Percentiles rank a stretch among this genome's conserved stretches.
phyloP scores from a whole-genome alignment of 2,888 invertebrate genomes.

The Chrysotoxum bicinctum region DNA sequence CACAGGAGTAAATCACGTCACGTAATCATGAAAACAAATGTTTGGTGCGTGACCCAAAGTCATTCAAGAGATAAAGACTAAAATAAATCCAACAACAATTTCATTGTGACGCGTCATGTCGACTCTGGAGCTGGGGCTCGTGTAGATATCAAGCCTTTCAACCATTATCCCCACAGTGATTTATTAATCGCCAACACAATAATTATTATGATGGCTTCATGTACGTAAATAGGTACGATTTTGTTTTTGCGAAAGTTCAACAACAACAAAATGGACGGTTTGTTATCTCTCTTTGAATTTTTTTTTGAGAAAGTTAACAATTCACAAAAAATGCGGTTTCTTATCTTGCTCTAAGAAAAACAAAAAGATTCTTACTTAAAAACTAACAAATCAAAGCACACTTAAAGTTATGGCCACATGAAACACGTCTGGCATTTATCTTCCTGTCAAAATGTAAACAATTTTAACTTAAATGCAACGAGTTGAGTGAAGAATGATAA shows the following conservation, averaged over 20 bases:
- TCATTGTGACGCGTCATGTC: neutral
- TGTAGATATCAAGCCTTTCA: constrained; percentile 7
- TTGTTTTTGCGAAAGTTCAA: constrained; percentile 11
- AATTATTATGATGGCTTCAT: constrained; percentile 6
- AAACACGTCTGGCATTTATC: constrained; percentile 22
- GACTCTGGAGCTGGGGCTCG: too few species aligned
- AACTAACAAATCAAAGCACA: neutral
- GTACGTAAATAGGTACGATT: neutral
- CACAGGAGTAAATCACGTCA: constrained; percentile 25
- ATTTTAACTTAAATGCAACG: constrained; percentile 15
- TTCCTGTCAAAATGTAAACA: constrained; percentile 7
- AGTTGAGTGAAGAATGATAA: constrained; percentile 25
- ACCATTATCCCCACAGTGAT: constrained; percentile 18
- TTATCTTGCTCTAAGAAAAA: constrained; percentile 14
- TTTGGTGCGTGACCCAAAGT: constrained; percentile 30
- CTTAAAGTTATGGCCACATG: constrained; percentile 26
- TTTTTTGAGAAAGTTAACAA: neutral
- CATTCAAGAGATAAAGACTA: constrained; percentile 21
- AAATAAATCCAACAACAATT: constrained; percentile 9
- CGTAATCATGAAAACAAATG: constrained; percentile 36
- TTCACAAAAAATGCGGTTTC: neutral
- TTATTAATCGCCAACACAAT: constrained; percentile 37
- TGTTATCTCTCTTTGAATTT: neutral
- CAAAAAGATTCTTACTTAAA: constrained; percentile 26
- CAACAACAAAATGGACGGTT: neutral